These are phyloP conservation scores for Uropetala carovei DNA, from an alignment of 2,888 invertebrate species.

Conservation along the genomic window DNA sequence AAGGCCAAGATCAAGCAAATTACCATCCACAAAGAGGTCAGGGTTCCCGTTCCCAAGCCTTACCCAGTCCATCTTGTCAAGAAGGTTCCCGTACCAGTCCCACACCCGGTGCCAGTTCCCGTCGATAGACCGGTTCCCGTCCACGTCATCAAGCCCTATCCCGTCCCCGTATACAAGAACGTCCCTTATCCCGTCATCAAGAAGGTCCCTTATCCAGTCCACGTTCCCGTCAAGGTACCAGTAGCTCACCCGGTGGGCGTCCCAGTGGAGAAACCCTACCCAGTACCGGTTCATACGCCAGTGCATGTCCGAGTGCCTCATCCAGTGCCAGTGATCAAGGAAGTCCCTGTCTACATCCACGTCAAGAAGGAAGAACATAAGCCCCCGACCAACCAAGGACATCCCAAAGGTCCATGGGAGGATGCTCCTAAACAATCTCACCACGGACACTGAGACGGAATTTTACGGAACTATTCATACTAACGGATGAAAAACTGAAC, in stretches of 20 bases:
- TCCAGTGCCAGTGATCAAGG: neutral
- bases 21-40: constrained; percentile 45
- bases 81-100: constrained; percentile 27
- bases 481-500: too few relatives aligned
- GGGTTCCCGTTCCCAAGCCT: constrained; percentile 22
- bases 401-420: too few relatives aligned
- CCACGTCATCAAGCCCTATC: constrained; percentile 17
- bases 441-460: neutral
- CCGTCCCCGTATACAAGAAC: constrained; percentile 5
- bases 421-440: too few relatives aligned
- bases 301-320: neutral
- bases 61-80: constrained; percentile 54
- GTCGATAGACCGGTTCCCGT: constrained; percentile 37
- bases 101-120: constrained; percentile 23
- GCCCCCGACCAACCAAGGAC: neutral
- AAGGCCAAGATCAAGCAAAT: constrained; percentile 54
- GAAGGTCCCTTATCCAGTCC: constrained; percentile 51
- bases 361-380: neutral
- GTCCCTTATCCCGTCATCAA: neutral
- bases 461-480: too few relatives aligned
- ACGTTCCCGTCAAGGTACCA: constrained; percentile 1
- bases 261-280: constrained; percentile 31
- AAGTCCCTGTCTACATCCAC: constrained; percentile 9
- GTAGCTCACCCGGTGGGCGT: constrained; percentile 10
- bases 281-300: neutral